Base-by-base conservation (phyloP, 2,888 invertebrate species). In the Amphiduros pacificus region DNA sequence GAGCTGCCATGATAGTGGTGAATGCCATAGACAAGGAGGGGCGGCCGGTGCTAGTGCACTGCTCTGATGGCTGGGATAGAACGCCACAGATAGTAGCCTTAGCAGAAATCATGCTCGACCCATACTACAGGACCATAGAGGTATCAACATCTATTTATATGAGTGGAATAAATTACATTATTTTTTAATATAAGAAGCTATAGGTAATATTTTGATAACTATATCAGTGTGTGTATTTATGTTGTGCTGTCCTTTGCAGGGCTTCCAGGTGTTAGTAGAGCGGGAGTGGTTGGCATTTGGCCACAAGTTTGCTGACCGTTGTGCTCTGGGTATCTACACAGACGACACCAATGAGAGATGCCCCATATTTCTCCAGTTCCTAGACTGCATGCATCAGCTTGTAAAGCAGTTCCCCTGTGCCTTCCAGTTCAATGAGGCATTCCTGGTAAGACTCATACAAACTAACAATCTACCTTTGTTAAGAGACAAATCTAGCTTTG, bases 21-120 rank as follows among this genome's bases (percentile, higher is more conserved):
- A 89, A 76, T 62, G 78, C 81, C 26, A 76, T 94, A 63, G 90
- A 91, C 72, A 87, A 87, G 55, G 91, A 92, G 63, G 91, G 89
- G 22, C 87, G 93, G 55, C 94, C 96, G 6, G 97, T 95, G 59
- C 86, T 99, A 65, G 95, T 99, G 11, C 98, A 98, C 83, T 98
- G 98, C 84, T 95, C 95, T 2, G 98, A 98, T 85, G 98, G 98
- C 52, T 98, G 98, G 98, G 98, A 99, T 85, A 88, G 98, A 71
- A 99, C 98, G 61, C 93, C 98, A 51, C 98, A 99, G 85, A 91
- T 99, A 70, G 93, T 94, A 20, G 92, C 96, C 44, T 87, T 97
- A 56, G 93, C 94, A 17, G 91, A 97, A 83, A 86, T 98, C 48
- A 85, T 97, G 76, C 86, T 97, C 41, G 98, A 98, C 86, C 94